phyloP scores from a whole-genome alignment of 2,797 vertebrate species.

The Enteromius afrohamiltoni region DNA sequence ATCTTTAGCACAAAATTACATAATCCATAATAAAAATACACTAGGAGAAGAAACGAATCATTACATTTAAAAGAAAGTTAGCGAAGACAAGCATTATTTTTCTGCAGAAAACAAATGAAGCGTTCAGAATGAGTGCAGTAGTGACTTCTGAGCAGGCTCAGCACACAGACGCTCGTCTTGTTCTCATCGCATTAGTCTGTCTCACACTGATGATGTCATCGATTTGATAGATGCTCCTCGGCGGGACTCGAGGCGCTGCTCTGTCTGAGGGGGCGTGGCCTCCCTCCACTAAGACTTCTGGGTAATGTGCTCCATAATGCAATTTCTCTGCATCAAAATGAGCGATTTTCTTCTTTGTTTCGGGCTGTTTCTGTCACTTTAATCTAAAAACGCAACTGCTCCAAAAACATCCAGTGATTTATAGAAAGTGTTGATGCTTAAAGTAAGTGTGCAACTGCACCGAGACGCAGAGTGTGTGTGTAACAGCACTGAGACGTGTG shows the following conservation, averaged over 20 bases:
- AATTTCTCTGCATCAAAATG: conserved; percentile 70
- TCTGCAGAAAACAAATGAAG: neutral
- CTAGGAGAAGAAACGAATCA: neutral
- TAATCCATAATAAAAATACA: neutral
- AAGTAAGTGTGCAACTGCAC: conserved; percentile 22
- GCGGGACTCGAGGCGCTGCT: conserved; percentile 53
- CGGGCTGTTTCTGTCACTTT: conserved; percentile 75
- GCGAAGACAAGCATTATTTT: neutral
- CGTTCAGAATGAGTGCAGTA: neutral
- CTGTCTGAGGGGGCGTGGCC: conserved; percentile 52
- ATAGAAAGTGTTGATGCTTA: conserved; percentile 31
- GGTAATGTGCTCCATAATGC: conserved; percentile 66
- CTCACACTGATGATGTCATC: conserved; percentile 56
- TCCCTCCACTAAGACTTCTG: conserved; percentile 35
- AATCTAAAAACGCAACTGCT: conserved; percentile 73
- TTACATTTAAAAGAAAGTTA: neutral
- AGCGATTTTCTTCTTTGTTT: conserved; percentile 70
- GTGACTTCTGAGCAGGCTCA: too few relatives aligned
- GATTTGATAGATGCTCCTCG: conserved; percentile 52
- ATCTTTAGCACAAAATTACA: too few relatives aligned
- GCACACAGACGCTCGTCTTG: conserved; percentile 28
- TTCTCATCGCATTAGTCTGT: conserved; percentile 25
- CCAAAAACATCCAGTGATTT: conserved; percentile 36
- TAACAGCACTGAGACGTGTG: neutral
- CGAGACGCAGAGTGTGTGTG: too few relatives aligned